These are phyloP conservation scores for Peromyscus californicus DNA, from an alignment of 2,113 vertebrate genomes.

Conservation along the genomic window DNA sequence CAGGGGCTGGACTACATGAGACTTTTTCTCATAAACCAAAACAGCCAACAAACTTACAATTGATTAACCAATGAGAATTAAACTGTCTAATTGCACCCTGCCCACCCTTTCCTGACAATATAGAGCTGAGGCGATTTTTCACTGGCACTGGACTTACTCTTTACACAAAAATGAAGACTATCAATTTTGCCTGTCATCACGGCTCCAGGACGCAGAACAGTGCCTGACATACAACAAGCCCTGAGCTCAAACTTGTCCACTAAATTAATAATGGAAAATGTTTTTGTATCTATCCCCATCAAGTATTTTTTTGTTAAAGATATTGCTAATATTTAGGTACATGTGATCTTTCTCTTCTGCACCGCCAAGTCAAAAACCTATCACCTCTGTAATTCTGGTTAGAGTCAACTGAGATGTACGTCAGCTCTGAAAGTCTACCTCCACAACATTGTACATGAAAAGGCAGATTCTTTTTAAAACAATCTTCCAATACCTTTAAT, in stretches of 20 bases:
- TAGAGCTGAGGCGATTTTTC: not conserved
- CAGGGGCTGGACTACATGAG: not conserved
- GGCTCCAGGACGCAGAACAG: not conserved
- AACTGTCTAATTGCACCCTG: not conserved
- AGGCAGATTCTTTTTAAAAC: not conserved
- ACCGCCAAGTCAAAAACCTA: not conserved
- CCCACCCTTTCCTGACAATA: not conserved
- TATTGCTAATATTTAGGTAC: not conserved
- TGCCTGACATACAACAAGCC: not conserved
- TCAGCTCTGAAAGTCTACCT: not conserved
- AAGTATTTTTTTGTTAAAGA: not conserved
- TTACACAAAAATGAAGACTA: not conserved
- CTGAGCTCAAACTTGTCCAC: not conserved
- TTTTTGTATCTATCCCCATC: not conserved
- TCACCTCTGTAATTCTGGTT: not conserved
- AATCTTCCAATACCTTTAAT: not conserved
- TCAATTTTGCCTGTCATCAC: not conserved
- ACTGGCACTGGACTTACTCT: not conserved
- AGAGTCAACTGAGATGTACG: not conserved
- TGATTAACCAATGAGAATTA: not conserved
- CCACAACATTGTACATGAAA: conserved; percentile 10
- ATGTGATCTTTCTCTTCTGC: not conserved
- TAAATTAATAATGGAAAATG: not conserved
- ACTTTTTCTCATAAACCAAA: not conserved
- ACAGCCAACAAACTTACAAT: not conserved